Base-by-base conservation (phyloP, 2,113 vertebrate species). In the Engystomops pustulosus region DNA sequence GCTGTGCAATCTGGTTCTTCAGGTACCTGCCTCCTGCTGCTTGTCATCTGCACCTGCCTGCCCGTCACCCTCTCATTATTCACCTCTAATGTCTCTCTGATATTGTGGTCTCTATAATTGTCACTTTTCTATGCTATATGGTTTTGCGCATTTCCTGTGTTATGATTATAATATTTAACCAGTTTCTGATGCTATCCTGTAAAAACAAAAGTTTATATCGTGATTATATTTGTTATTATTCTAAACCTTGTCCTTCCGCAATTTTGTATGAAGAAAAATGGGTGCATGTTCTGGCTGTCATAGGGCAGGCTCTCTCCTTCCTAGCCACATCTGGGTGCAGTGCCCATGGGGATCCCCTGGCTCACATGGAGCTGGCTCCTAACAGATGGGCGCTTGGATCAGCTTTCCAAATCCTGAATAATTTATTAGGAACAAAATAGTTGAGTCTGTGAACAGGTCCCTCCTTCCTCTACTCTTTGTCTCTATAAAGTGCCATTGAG, bases 401-500 rank as follows among this genome's bases (percentile, higher is more conserved):
- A 82, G 82, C 88, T 92, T 92, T 91, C 88, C 88, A 86, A 90
- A 90, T 87, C 87, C 87, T 93, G 91, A 92, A 93, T 93, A 90
- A 93, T 93, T 93, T 90, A 92, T 90, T 89, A 88, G 88, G 88
- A 88, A 92, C 90, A 90, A 91, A 90, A 94, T 90, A 91, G 89
- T 90, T 89, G 86, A 89, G 86, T 89, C 89, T 87, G 86, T 88
- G 89, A 88, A 89, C 84, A 36, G 36, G 80, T 89, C 86, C 87
- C 86, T 88, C 82, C 86, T 88, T 87, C 76, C 86, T 89, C 86
- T 87, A 68, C 80, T 78, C 87, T 85, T 72, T 90, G 86, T 89
- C 83, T 87, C 76, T 87, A 83, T 88, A 89, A 88, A 88, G 88
- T 89, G 88, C 88, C 85, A 91, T 90, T 90, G 89, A 89, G 88